Evolutionary conservation across 2,797 vertebrate species (phyloP), one percentile per base, ranked within the genome.

Genomic region (Tragelaphus oryx): DNA sequence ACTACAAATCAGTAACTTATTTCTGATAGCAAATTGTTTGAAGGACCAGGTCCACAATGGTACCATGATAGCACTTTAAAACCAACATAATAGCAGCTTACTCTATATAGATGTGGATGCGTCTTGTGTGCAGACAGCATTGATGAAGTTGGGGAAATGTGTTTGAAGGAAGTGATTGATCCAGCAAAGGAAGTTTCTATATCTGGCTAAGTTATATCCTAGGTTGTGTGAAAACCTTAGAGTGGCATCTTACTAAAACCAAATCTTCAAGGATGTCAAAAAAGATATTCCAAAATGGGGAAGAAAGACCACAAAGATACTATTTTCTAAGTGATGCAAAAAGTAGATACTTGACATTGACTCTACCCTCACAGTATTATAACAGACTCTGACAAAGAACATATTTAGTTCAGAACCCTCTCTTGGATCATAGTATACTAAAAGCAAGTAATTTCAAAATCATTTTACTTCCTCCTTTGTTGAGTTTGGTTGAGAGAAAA

Each of bases 1-100:
- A 93, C 90, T 95, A 62, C 7, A 96, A 92, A 92, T 87, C 60
- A 88, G 57, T 82, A 86, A 33, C 52, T 96, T 59, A 95, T 90
- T 94, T 84, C 54, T 80, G n/a, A 80, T 48, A 80, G 59, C 17
- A 93, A 92, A 85, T 60, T 95, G 22, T 97, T 81, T 87, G 78
- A 90, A 92, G 74, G 17, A 80, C 57, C 17, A 89, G 10, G 13
- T 80, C 3, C 17, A 71, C 55, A 74, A 12, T n/a, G 37, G 92
- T 14, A 71, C 18, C 6, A 24, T 33, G 33, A 93, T 18, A 81
- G 41, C 9, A 65, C 81, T 95, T 96, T 60, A 85, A 94, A 94
- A 8, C 20, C 71, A 86, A 62, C 4, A 0, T 79, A 75, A 88
- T 37, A 75, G 62, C 33, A 22, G 60, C 16, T 37, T 37, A 48